These are phyloP conservation scores for Scomberomorus guttatus DNA, from an alignment of 2,797 vertebrate genomes.

Conservation along the genomic window DNA sequence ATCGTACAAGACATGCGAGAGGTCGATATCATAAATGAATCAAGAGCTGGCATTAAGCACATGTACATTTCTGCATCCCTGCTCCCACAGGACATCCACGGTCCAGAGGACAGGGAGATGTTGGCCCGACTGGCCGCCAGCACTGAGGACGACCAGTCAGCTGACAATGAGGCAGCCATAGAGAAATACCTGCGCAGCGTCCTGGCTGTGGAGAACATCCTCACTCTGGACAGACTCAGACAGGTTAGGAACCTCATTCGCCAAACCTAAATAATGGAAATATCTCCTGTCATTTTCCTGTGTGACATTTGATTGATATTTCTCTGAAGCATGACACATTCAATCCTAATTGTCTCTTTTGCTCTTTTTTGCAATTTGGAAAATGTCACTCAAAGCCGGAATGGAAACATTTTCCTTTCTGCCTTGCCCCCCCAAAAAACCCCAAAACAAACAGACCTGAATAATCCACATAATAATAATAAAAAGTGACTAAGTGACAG, in stretches of 20 bases:
- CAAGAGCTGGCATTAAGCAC: not conserved
- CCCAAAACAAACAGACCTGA: not conserved
- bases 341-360: slow-evolving; percentile 15
- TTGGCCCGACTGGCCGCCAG: slow-evolving; percentile 93
- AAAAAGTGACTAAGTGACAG: not conserved
- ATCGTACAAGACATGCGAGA: not conserved
- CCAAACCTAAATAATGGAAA: not conserved
- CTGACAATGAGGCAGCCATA: slow-evolving; percentile 93
- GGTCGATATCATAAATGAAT: not conserved
- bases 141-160: slow-evolving; percentile 88
- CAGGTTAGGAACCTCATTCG: slow-evolving; percentile 85
- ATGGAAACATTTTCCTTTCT: not conserved
- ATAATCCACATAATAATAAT: slow-evolving; percentile 14
- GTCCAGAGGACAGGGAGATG: slow-evolving; percentile 94
- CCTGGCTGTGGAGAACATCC: slow-evolving; percentile 96
- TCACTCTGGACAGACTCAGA: slow-evolving; percentile 93
- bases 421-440: not conserved
- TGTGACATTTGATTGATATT: not conserved
- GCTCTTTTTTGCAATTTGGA: not conserved
- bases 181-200: slow-evolving; percentile 96
- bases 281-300: not conserved
- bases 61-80: not conserved
- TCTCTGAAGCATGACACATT: not conserved
- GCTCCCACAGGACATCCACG: slow-evolving; percentile 91
- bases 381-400: slow-evolving; percentile 18